These are phyloP conservation scores for Chaenodraco wilsoni DNA, from an alignment of 2,797 vertebrate species.

Conservation along the genomic window DNA sequence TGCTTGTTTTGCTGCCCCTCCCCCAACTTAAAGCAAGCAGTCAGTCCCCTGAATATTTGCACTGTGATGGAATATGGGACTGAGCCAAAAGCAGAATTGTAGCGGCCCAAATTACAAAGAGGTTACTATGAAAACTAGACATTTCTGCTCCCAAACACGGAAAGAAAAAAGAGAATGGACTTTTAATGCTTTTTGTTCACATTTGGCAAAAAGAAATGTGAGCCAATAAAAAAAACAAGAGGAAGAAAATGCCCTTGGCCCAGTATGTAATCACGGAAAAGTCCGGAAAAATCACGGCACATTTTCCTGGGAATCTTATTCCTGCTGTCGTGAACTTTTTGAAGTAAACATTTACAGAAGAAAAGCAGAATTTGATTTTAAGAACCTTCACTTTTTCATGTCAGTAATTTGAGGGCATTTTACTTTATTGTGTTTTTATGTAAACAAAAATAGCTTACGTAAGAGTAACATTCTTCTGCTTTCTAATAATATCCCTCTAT, in stretches of 20 bases:
- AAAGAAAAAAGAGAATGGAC: conserved; percentile 9
- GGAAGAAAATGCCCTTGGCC: conserved; percentile 7
- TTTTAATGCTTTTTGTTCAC: conserved; percentile 34
- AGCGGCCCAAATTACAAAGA: conserved; percentile 29
- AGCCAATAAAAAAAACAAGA: conserved; percentile 6
- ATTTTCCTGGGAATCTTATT: neutral
- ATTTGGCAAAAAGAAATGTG: conserved; percentile 8
- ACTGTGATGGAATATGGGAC: conserved; percentile 70
- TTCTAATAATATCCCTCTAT: conserved; percentile 67
- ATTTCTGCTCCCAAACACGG: conserved; percentile 6
- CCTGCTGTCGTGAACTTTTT: neutral
- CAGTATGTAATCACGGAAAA: neutral
- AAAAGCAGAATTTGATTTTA: neutral
- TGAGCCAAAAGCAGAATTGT: conserved; percentile 57
- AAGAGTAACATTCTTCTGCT: conserved; percentile 56
- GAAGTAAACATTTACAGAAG: conserved; percentile 4
- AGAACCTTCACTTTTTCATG: neutral
- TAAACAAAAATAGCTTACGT: conserved; percentile 53
- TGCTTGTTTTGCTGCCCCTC: conserved; percentile 64
- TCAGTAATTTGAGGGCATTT: conserved; percentile 16
- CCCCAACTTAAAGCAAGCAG: conserved; percentile 47
- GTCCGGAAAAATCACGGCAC: neutral
- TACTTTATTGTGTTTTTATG: conserved; percentile 45
- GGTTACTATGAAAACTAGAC: conserved; percentile 32
- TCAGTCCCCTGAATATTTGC: conserved; percentile 59